phyloP scores from a whole-genome alignment of 2,113 vertebrate genomes.

The Chaetorhynchus papuensis region DNA sequence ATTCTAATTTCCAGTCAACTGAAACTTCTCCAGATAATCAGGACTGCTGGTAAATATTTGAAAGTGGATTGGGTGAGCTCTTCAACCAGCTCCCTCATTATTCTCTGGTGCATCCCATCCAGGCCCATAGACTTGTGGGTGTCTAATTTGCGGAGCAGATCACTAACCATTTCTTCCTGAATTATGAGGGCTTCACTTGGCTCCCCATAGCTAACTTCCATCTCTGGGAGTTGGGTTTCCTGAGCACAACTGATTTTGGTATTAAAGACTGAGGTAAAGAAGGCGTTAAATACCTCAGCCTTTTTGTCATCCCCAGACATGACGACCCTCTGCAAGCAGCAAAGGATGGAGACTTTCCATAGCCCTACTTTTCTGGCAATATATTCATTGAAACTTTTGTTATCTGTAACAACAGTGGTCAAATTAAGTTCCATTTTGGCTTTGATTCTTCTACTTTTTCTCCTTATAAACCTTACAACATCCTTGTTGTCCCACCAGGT shows the following conservation, averaged over 20 bases:
- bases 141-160: neutral
- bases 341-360: neutral
- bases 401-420: neutral
- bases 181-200: neutral
- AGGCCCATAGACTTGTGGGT: neutral
- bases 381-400: neutral
- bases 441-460: neutral
- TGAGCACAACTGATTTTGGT: neutral
- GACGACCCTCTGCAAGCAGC: neutral
- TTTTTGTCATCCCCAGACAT: neutral
- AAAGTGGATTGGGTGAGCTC: neutral
- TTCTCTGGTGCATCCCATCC: neutral
- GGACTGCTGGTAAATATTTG: neutral
- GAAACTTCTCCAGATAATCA: neutral
- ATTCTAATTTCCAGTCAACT: neutral
- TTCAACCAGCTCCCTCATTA: neutral
- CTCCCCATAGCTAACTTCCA: neutral
- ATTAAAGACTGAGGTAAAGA: neutral
- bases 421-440: neutral
- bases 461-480: neutral
- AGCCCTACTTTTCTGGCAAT: neutral
- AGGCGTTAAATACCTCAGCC: neutral
- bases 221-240: neutral
- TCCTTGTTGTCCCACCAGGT: neutral
- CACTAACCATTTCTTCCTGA: neutral